phyloP scores from a whole-genome alignment of 53 echinoderm and acorn worm genomes.

The Echinometra lucunter region DNA sequence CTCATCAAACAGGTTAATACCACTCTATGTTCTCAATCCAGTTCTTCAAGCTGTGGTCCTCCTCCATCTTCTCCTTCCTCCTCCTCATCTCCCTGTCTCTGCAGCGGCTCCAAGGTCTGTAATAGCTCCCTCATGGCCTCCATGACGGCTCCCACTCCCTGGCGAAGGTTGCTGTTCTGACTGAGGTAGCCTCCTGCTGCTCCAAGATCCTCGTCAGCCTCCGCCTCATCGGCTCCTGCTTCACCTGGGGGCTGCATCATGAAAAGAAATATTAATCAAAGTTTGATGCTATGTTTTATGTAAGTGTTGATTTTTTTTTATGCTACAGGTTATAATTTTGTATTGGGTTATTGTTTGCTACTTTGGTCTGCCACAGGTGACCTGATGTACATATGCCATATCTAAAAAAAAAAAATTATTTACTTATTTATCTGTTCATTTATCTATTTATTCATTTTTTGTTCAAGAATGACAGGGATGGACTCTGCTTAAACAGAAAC shows the following conservation, averaged over 20 bases:
- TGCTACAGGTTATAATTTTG: too few relatives aligned
- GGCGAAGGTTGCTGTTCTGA: conserved; percentile 85
- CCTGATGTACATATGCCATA: too few relatives aligned
- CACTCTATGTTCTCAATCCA: not conserved
- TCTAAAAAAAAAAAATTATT: too few relatives aligned
- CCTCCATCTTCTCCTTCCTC: not conserved
- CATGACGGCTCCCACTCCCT: conserved; percentile 88
- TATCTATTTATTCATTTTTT: too few relatives aligned
- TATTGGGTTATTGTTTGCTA: too few relatives aligned
- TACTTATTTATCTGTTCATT: too few relatives aligned
- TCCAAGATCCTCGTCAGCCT: conserved; percentile 65
- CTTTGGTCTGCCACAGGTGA: too few relatives aligned
- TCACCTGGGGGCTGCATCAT: conserved; percentile 78
- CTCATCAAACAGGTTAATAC: too few relatives aligned
- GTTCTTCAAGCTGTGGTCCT: conserved; percentile 38
- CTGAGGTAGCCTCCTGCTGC: conserved; percentile 90
- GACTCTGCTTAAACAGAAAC: too few relatives aligned
- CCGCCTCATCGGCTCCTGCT: not conserved
- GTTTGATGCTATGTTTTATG: too few relatives aligned
- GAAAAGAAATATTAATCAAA: not conserved
- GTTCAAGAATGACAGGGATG: too few relatives aligned
- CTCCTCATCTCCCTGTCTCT: conserved; percentile 75
- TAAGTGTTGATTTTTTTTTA: too few relatives aligned
- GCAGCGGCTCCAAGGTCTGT: conserved; percentile 74
- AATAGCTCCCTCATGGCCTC: conserved; percentile 96